Evolutionary conservation across 2,888 invertebrate species (phyloP).

Genomic region (Callyntrura sp.): DNA sequence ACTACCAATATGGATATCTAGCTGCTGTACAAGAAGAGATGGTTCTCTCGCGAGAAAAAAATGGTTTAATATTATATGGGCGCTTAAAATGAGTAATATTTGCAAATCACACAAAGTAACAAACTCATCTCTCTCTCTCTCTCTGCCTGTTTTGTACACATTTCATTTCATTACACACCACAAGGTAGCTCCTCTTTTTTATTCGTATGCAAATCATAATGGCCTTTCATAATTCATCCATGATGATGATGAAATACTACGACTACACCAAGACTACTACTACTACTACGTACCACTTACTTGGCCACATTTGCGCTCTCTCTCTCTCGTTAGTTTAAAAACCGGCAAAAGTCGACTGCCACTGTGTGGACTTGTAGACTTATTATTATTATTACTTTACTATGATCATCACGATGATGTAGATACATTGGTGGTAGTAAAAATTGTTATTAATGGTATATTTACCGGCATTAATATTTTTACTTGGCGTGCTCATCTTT

Average conservation of each 20-base stretch:
- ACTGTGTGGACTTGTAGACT: no score
- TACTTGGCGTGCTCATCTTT: background rate
- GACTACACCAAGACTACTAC: constrained; percentile 26
- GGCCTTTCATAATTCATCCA: constrained; percentile 80
- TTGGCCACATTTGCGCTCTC: background rate
- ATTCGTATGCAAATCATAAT: constrained; percentile 82
- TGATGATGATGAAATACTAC: no score
- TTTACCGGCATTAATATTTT: constrained; percentile 39
- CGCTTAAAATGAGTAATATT: constrained; percentile 45
- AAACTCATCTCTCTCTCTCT: constrained; percentile 47
- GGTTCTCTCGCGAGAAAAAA: no score
- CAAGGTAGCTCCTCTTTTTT: constrained; percentile 79
- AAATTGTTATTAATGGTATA: constrained; percentile 39
- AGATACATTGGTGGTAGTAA: constrained; percentile 8
- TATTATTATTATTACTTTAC: no score
- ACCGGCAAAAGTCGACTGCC: no score
- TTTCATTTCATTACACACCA: constrained; percentile 75
- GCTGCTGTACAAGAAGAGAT: no score
- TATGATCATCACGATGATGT: background rate
- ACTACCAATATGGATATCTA: no score
- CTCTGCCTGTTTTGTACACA: constrained; percentile 39
- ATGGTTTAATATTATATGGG: no score
- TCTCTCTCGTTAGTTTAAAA: background rate
- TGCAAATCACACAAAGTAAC: constrained; percentile 58
- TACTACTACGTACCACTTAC: background rate